Evolutionary conservation across 1,140 invertebrate species (phyloP).

Genomic region (Rhyacophila brunnea): DNA sequence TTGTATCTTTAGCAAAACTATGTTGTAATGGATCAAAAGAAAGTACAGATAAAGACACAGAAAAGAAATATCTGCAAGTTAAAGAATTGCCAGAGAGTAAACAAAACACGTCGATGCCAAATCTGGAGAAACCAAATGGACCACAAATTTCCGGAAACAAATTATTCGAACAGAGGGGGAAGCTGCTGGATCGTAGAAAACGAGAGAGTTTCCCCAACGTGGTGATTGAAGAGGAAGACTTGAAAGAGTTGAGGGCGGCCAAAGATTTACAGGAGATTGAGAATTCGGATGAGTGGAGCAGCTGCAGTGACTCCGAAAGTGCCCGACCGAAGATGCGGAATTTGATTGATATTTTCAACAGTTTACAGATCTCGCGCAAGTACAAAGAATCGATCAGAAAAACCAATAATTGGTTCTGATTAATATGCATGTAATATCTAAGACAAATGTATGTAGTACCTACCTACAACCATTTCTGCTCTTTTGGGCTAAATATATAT

Average conservation of each 20-base stretch:
- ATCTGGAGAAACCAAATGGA: too few species aligned
- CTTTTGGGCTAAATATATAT: too few species aligned
- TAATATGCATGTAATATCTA: too few species aligned
- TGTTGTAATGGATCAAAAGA: too few species aligned
- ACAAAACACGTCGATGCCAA: too few species aligned
- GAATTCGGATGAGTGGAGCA: neutral
- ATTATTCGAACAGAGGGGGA: conserved; percentile 21
- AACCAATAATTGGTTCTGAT: conserved; percentile 31
- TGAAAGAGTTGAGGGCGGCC: conserved; percentile 4
- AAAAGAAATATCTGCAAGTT: too few species aligned
- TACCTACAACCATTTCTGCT: too few species aligned
- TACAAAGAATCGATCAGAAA: conserved; percentile 26
- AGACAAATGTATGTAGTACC: too few species aligned
- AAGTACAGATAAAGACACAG: neutral
- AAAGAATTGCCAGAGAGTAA: too few species aligned
- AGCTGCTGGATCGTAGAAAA: conserved; percentile 27
- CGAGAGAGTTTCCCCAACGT: conserved; percentile 22
- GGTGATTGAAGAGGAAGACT: neutral
- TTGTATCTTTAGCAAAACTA: too few species aligned
- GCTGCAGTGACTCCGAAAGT: conserved; percentile 8
- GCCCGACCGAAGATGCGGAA: conserved; percentile 19
- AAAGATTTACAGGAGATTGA: conserved; percentile 13
- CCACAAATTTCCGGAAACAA: too few species aligned
- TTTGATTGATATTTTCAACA: conserved; percentile 28
- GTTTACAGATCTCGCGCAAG: conserved; percentile 21